These are phyloP conservation scores for Sarotherodon lohbergeri DNA, from an alignment of 2,113 vertebrate genomes.

Conservation along the genomic window DNA sequence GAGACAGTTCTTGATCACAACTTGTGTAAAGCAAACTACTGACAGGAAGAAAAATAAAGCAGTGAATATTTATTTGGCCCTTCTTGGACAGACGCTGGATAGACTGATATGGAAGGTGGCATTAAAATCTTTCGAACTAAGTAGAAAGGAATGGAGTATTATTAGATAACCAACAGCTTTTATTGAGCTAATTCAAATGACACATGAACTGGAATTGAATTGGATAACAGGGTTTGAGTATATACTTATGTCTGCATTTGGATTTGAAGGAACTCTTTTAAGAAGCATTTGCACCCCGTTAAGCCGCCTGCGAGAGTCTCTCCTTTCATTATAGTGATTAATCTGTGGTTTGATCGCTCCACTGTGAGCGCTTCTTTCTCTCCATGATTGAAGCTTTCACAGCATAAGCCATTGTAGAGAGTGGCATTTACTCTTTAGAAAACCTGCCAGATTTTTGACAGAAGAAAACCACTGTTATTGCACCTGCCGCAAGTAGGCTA, in stretches of 20 bases:
- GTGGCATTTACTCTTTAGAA: not conserved
- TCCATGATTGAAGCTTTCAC: not conserved
- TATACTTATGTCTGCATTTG: conserved; percentile 7
- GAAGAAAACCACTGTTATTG: not conserved
- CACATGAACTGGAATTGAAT: not conserved
- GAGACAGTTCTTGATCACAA: not conserved
- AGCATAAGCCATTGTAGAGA: not conserved
- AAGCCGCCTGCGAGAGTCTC: conserved; percentile 17
- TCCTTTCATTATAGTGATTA: conserved; percentile 18
- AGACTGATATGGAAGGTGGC: not conserved
- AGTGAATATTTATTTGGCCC: not conserved
- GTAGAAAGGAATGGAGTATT: not conserved
- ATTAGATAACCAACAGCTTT: not conserved
- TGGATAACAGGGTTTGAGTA: not conserved
- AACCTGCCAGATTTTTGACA: not conserved
- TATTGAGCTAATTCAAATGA: not conserved
- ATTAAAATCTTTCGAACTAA: not conserved
- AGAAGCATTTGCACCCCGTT: not conserved
- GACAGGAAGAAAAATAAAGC: not conserved
- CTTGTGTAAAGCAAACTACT: not conserved
- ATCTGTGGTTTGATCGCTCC: not conserved
- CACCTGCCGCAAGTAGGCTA: not conserved
- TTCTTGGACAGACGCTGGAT: not conserved
- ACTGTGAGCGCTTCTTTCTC: conserved; percentile 1
- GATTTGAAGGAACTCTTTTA: conserved; percentile 32